phyloP scores from a whole-genome alignment of 2,888 invertebrate genomes.

The Gisinianus flammeolus region DNA sequence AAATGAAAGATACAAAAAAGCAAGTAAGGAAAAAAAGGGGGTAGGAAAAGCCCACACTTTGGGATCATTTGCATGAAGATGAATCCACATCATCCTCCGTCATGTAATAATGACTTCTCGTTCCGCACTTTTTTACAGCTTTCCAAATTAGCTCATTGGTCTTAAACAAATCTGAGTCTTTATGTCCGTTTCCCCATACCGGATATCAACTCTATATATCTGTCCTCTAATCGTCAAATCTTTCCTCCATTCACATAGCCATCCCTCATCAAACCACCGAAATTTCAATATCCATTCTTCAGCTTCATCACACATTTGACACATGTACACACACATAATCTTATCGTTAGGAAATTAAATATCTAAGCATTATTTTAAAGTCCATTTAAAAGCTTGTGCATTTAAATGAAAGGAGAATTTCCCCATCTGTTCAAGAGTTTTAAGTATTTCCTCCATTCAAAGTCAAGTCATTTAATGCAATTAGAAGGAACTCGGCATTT shows the following conservation, averaged over 20 bases:
- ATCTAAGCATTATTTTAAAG: too few relatives aligned
- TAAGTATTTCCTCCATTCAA: too few relatives aligned
- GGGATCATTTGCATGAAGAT: constrained; percentile 43
- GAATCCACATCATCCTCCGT: constrained; percentile 6
- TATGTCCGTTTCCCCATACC: constrained; percentile 4
- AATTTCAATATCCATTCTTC: neutral
- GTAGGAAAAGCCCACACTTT: constrained; percentile 30
- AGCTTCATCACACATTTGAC: neutral
- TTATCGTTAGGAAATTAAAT: too few relatives aligned
- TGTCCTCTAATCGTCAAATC: constrained; percentile 18
- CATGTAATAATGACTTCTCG: constrained; percentile 32
- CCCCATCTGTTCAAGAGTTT: too few relatives aligned
- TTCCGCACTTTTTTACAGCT: constrained; percentile 44
- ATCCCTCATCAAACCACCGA: neutral
- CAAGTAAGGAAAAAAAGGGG: neutral
- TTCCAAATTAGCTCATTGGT: constrained; percentile 45
- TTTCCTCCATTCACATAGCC: neutral
- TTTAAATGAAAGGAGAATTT: too few relatives aligned
- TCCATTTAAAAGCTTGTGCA: too few relatives aligned
- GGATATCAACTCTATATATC: constrained; percentile 21
- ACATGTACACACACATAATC: too few relatives aligned
- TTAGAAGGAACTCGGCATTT: too few relatives aligned
- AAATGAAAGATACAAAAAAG: neutral
- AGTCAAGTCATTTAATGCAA: too few relatives aligned
- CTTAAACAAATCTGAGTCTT: constrained; percentile 28